phyloP scores from a whole-genome alignment of 2,113 vertebrate species.

The Ailurus styani region DNA sequence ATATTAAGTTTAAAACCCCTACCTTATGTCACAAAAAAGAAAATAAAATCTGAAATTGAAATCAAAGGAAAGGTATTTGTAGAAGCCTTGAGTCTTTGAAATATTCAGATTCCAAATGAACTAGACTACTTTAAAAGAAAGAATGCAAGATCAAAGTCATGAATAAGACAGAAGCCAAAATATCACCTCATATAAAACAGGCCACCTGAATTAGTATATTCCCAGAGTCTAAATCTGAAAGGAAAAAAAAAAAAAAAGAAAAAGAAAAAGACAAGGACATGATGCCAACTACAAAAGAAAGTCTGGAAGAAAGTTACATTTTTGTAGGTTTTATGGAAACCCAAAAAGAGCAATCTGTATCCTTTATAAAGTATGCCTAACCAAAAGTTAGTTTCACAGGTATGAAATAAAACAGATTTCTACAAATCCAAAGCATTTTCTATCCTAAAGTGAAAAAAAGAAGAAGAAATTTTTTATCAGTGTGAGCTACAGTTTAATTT shows the following conservation, averaged over 20 bases:
- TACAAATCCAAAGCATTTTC: not conserved
- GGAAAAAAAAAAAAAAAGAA: not conserved
- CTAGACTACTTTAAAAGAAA: constrained; percentile 27
- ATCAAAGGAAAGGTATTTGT: constrained; percentile 28
- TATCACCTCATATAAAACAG: constrained; percentile 60
- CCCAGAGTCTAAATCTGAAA: not conserved
- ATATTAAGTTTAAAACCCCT: not conserved
- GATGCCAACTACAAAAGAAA: not conserved
- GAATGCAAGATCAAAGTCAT: constrained; percentile 54
- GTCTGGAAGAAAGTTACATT: constrained; percentile 40
- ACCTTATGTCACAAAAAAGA: not conserved
- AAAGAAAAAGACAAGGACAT: not conserved
- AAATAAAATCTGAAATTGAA: constrained; percentile 34
- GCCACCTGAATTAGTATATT: not conserved
- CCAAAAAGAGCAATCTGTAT: not conserved
- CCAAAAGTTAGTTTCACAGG: not conserved
- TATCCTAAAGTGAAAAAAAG: not conserved
- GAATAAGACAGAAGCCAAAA: constrained; percentile 48
- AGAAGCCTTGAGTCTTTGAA: constrained; percentile 18
- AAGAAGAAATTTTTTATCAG: not conserved
- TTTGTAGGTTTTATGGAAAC: constrained; percentile 34
- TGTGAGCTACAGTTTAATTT: not conserved
- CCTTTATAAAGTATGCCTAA: constrained; percentile 19
- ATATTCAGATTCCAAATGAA: not conserved
- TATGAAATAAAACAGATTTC: not conserved